Conservation (phyloP, 2,888 invertebrate genomes). For the Drosophila neoperkinsi region DNA sequence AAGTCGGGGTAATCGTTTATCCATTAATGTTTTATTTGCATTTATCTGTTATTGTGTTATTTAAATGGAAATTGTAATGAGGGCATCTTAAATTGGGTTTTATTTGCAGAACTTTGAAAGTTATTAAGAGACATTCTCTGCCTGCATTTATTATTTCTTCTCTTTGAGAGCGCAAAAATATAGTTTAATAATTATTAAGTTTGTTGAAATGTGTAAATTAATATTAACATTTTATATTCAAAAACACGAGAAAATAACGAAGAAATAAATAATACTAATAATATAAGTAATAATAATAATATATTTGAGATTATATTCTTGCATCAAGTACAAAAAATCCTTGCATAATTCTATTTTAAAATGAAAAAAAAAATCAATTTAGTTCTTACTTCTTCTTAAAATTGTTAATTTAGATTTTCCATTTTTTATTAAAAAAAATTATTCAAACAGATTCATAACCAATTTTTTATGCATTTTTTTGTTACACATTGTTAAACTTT, state of each 20-base stretch:
- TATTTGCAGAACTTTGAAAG: not conserved
- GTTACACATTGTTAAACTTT: not conserved
- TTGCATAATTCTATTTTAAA: not conserved
- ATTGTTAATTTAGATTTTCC: not conserved
- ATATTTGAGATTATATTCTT: slow-evolving; percentile 1
- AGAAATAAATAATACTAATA: not conserved
- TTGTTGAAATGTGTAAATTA: not conserved
- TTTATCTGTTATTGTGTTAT: not conserved
- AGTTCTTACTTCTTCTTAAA: not conserved
- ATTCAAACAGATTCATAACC: too few relatives aligned
- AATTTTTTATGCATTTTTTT: too few relatives aligned
- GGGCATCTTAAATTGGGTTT: not conserved
- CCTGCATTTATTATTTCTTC: not conserved
- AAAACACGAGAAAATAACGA: not conserved
- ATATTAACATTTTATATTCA: not conserved
- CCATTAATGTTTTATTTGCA: slow-evolving; percentile 17
- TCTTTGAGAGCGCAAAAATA: not conserved
- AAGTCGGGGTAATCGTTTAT: slow-evolving; percentile 15
- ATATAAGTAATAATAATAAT: not conserved
- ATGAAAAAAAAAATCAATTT: not conserved
- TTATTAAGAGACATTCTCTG: not conserved
- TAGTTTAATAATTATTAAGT: not conserved
- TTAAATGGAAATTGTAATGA: not conserved
- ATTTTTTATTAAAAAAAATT: too few relatives aligned
- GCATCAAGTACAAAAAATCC: not conserved